Evolutionary conservation across 1,140 invertebrate species (phyloP).

Genomic region (Drosophila mauritiana): DNA sequence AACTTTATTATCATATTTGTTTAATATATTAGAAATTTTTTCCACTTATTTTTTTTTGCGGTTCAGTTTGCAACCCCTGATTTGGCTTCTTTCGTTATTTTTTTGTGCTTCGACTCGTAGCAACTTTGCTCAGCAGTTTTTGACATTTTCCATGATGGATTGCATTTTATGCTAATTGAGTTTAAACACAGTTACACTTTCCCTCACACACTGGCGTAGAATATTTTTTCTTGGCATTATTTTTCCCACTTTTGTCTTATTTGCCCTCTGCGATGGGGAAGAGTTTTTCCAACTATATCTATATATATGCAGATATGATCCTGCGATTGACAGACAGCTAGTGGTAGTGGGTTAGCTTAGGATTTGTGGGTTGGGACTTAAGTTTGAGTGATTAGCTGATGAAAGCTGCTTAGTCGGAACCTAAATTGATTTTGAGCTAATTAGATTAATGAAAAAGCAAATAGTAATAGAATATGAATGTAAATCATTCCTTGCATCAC

Average conservation of each 20-base stretch:
- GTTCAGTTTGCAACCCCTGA: slow-evolving; percentile 41
- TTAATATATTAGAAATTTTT: slow-evolving; percentile 76
- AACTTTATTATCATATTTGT: slow-evolving; percentile 78
- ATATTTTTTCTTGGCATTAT: slow-evolving; percentile 38
- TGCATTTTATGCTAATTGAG: slow-evolving; percentile 83
- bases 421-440: slow-evolving; percentile 24
- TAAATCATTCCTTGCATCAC: no score
- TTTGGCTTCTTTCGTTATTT: slow-evolving; percentile 35
- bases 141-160: slow-evolving; percentile 82
- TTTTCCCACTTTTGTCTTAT: slow-evolving; percentile 63
- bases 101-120: slow-evolving; percentile 73
- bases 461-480: no score
- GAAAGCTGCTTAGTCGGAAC: slow-evolving; percentile 13
- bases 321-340: slow-evolving; percentile 49
- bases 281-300: slow-evolving; percentile 1
- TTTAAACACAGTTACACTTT: slow-evolving; percentile 72
- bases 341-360: slow-evolving; percentile 17
- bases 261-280: slow-evolving; percentile 26
- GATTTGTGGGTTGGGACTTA: slow-evolving; percentile 1
- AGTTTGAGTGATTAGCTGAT: slow-evolving; percentile 44
- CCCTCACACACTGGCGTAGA: slow-evolving; percentile 15
- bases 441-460: not conserved
- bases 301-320: slow-evolving; percentile 1
- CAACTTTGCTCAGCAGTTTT: slow-evolving; percentile 83
- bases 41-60: slow-evolving; percentile 29